Base-by-base conservation (phyloP, 2,113 vertebrate genomes). In the Taxidea taxus region DNA sequence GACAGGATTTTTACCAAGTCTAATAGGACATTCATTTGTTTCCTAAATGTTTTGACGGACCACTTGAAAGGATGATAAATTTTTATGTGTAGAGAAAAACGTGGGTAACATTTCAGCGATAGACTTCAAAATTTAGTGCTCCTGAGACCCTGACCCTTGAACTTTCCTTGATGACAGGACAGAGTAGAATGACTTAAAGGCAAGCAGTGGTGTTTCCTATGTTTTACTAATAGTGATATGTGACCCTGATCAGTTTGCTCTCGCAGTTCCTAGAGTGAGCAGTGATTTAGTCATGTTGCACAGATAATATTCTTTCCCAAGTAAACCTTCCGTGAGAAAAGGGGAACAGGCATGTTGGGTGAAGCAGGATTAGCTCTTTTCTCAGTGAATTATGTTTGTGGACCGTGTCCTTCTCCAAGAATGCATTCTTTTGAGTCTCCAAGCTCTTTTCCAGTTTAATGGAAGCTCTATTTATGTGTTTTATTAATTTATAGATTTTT, bases 401-500 rank as follows among this genome's bases (percentile, higher is more conserved):
- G 84, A 60, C 27, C 6, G 47, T 14, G 3, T 47, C 3, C 31
- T 66, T 44, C 49, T 92, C 58, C 11, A 47, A 4, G 11, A 7
- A 56, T 25, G 54, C 29, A 39, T 37, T 88, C 51, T 84, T 74
- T 47, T 29, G 23, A 51, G 6, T 51, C 44, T 86, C 83, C 23
- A 85, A 93, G 68, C 60, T 81, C 34, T 58, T 51, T 34, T 64
- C n/a, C 27, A 44, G 87, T 93, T 94, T 90, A 64, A 80, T 78
- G 95, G 90, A 94, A 77, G 39, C 58, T 92, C 68, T 90, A 77
- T 88, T 95, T 92, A 66, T 92, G 74, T 87, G 83, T 87, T 94
- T 86, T 93, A 90, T 96, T 83, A 78, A 54, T 84, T 94, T 96
- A 91, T 90, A 94, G 87, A 94, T 93, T 95, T 96, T 90, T 90